These are phyloP conservation scores for Rhombomys opimus DNA, from an alignment of 2,113 vertebrate species.

Conservation along the genomic window DNA sequence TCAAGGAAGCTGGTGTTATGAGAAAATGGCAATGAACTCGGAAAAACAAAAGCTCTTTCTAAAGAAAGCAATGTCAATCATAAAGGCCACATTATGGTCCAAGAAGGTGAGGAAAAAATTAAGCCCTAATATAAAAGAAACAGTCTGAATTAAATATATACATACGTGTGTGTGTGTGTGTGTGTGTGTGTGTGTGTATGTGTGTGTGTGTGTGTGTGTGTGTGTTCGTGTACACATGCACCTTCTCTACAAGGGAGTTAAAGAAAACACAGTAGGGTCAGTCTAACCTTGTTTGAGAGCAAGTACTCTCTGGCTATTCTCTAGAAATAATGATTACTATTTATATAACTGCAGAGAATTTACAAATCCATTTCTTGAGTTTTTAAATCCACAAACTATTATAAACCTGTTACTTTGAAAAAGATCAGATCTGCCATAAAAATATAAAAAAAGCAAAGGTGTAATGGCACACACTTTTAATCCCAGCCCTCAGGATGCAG, in stretches of 20 bases:
- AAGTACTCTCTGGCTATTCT: neutral
- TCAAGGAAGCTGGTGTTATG: neutral
- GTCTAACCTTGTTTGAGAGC: constrained; percentile 12
- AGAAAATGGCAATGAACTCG: neutral
- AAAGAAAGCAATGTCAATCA: constrained; percentile 4
- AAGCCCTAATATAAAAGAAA: neutral
- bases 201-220: too few relatives aligned
- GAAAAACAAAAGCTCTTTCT: constrained; percentile 28
- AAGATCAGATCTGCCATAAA: constrained; percentile 39
- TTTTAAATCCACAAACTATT: constrained; percentile 22
- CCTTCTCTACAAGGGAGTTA: neutral
- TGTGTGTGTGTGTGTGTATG: too few relatives aligned
- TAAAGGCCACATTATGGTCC: neutral
- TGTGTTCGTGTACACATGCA: too few relatives aligned
- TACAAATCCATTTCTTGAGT: constrained; percentile 51
- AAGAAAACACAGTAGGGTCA: constrained; percentile 12
- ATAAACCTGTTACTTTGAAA: constrained; percentile 28
- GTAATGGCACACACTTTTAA: neutral
- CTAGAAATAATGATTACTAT: constrained; percentile 20
- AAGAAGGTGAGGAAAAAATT: constrained; percentile 19
- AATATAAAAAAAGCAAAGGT: neutral
- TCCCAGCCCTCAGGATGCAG: neutral
- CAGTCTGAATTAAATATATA: neutral
- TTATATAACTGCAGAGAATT: neutral
- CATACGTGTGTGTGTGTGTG: too few relatives aligned